Evolutionary conservation across 2,797 vertebrate species (phyloP), one percentile per base, ranked within the genome.

Genomic region (Darevskia mixta): DNA sequence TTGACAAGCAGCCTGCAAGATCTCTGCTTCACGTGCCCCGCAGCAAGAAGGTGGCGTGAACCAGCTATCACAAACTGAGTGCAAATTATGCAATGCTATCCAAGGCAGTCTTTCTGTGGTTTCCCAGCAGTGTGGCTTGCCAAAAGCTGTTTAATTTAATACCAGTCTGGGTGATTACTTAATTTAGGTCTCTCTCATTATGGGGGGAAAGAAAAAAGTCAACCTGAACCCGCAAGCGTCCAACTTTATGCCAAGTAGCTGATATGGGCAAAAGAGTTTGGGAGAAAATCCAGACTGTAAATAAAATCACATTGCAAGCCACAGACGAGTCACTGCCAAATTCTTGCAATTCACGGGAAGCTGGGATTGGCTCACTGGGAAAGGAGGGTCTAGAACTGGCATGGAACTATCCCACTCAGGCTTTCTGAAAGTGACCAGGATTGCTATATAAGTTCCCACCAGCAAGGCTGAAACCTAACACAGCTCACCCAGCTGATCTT

Each of bases 361-460:
- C 27, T 4, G 3, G 76, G 76, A 82, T 78, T 75, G 87, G 45
- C 85, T 64, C 69, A 86, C 75, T 80, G 78, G 66, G 84, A 43
- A 78, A 64, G 25, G 32, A n/a, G 17, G 38, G 69, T 27, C 41
- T 4, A 2, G 11, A 25, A 15, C 32, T 73, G 55, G 55, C 69
- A 72, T 20, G 58, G 29, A 73, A 66, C 88, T 83, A 71, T 43
- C 67, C 84, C n/a, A 69, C 1, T 43, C 6, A 15, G 83, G 79
- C 49, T 41, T 27, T 71, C 38, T 64, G 77, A 27, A 67, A 38
- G 61, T 81, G 41, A 83, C 90, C 85, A 25, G 73, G 87, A 86
- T 84, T 20, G 69, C 23, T 82, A 2, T 86, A 77, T 69, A 83
- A 87, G 78, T 29, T 5, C 72, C 15, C 2, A 45, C 41, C 23